Conservation (phyloP, 1,140 invertebrate species). For the Drosophila athabasca region DNA sequence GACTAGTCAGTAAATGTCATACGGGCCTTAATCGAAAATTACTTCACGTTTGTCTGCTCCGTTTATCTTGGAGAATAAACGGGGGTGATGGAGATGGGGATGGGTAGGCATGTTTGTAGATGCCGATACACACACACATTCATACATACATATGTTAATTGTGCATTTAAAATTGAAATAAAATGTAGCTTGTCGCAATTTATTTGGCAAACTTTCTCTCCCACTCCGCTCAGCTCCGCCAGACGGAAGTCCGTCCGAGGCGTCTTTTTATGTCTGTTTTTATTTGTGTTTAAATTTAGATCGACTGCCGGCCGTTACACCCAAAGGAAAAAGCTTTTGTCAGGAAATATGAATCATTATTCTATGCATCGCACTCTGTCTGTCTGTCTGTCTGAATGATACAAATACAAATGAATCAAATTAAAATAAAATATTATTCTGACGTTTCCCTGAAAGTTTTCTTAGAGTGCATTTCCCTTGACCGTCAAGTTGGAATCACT, state of each 20-base stretch:
- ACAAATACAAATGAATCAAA: too few species aligned
- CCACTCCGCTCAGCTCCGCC: too few species aligned
- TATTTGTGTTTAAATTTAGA: conserved; percentile 72
- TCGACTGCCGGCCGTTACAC: conserved; percentile 37
- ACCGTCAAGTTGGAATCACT: too few species aligned
- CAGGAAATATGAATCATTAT: too few species aligned
- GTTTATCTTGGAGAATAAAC: conserved; percentile 25
- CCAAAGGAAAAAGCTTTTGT: conserved; percentile 21
- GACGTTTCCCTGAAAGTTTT: too few species aligned
- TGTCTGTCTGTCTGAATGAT: too few species aligned
- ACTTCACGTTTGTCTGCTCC: conserved; percentile 58
- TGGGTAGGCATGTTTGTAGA: too few species aligned
- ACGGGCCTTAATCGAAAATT: conserved; percentile 63
- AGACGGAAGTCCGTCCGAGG: conserved; percentile 9
- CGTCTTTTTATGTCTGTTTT: conserved; percentile 22
- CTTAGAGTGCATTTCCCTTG: too few species aligned
- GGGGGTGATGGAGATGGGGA: too few species aligned
- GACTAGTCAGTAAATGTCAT: conserved; percentile 13
- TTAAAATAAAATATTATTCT: too few species aligned
- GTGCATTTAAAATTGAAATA: conserved; percentile 73
- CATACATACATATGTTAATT: conserved; percentile 62
- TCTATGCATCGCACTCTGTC: too few species aligned
- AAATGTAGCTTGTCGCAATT: conserved; percentile 65
- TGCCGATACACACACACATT: not conserved
- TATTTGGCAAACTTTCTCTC: conserved; percentile 26